Percentiles rank a stretch among this genome's conserved stretches.
These are phyloP conservation scores for Phaetusa simplex DNA, from an alignment of 2,113 vertebrate species.

Conservation along the genomic window DNA sequence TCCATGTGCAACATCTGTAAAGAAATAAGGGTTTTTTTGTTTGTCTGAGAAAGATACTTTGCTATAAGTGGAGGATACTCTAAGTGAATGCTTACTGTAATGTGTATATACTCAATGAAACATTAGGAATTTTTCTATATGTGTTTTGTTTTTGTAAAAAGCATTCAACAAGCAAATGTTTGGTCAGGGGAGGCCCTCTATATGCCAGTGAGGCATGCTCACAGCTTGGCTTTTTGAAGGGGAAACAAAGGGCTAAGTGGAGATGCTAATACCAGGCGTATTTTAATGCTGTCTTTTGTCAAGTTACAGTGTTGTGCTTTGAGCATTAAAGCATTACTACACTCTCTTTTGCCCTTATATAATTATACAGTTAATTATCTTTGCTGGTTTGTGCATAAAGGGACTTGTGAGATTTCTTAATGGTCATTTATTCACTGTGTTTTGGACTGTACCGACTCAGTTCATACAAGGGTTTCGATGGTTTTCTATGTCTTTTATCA, in stretches of 20 bases:
- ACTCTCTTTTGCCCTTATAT: conserved; percentile 10
- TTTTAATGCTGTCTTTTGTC: conserved; percentile 36
- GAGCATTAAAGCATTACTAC: conserved; percentile 1
- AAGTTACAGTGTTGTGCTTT: conserved; percentile 15
- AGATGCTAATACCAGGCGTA: conserved; percentile 11
- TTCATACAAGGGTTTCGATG: not conserved
- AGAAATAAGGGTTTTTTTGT: not conserved
- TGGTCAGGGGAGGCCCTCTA: not conserved
- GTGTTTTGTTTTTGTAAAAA: not conserved
- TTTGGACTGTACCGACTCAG: not conserved
- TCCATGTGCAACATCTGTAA: not conserved
- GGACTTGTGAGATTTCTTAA: conserved; percentile 26
- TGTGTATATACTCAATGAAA: not conserved
- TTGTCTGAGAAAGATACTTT: not conserved
- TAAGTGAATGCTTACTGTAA: not conserved
- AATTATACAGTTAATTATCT: conserved; percentile 42
- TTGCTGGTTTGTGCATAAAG: conserved; percentile 17
- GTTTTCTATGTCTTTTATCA: not conserved
- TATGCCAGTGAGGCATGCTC: not conserved
- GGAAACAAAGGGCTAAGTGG: conserved; percentile 12
- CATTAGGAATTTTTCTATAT: not conserved
- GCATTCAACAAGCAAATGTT: not conserved
- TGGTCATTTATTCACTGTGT: conserved; percentile 8
- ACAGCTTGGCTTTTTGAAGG: conserved; percentile 1
- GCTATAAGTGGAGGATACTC: not conserved